These are phyloP conservation scores for Sinohyriopsis cumingii DNA, from an alignment of 2,888 invertebrate species.

Conservation along the genomic window DNA sequence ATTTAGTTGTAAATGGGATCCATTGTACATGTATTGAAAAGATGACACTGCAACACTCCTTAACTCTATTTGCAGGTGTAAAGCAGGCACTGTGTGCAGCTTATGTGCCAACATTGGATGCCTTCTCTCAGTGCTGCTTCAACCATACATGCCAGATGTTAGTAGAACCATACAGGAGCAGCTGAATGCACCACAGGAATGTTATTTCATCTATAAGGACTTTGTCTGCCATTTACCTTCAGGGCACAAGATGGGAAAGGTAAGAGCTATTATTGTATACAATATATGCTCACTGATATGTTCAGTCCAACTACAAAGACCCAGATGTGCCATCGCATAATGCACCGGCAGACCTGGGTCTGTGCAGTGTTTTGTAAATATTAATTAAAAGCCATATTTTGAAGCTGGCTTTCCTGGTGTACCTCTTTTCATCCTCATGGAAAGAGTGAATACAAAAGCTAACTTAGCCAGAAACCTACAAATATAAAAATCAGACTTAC, in stretches of 20 bases:
- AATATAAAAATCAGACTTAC: too few species aligned
- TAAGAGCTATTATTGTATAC: slow-evolving; percentile 50
- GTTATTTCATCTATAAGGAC: slow-evolving; percentile 67
- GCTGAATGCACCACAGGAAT: slow-evolving; percentile 77
- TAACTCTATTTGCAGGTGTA: background rate
- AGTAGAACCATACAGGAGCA: slow-evolving; percentile 81
- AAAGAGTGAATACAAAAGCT: too few species aligned
- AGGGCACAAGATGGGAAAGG: slow-evolving; percentile 88
- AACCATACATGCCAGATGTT: slow-evolving; percentile 93
- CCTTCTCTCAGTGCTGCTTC: slow-evolving; percentile 85
- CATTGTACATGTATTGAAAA: too few species aligned
- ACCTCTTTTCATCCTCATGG: too few species aligned
- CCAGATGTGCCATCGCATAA: too few species aligned
- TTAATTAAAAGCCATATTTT: too few species aligned
- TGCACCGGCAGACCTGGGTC: background rate
- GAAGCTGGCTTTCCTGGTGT: too few species aligned
- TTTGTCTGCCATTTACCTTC: slow-evolving; percentile 77
- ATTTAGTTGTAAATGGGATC: too few species aligned
- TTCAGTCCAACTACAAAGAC: too few species aligned
- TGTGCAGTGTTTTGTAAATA: too few species aligned
- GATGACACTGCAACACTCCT: too few species aligned
- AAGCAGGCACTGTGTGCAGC: slow-evolving; percentile 88
- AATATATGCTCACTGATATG: background rate
- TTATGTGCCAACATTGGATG: slow-evolving; percentile 86
- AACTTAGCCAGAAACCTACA: too few species aligned